Conservation (phyloP, 2,888 invertebrate genomes). For the Stramonita haemastoma region DNA sequence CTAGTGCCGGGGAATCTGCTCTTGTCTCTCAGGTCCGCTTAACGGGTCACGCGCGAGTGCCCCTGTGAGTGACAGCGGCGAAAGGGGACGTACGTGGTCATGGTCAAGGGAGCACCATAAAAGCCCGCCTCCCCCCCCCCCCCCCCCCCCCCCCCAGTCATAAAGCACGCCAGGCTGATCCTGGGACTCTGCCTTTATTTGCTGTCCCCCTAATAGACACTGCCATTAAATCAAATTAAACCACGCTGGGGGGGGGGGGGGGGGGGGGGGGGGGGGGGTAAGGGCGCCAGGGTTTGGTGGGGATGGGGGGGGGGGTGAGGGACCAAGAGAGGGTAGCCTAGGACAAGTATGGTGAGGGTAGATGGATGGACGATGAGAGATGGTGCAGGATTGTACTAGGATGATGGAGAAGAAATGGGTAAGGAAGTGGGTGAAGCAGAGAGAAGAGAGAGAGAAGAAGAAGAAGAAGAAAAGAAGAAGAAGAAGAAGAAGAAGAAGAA, state of each 20-base stretch:
- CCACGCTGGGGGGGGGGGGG: not conserved
- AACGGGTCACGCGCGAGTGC: not conserved
- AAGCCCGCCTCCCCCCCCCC: too few species aligned
- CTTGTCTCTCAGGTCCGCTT: too few species aligned
- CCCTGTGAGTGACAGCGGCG: not conserved
- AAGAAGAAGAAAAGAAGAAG: too few species aligned
- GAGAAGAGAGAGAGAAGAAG: too few species aligned
- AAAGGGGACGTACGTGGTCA: not conserved
- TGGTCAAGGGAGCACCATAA: conserved; percentile 3
- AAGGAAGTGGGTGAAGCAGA: too few species aligned
- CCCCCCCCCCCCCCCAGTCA: too few species aligned
- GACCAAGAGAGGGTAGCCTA: not conserved
- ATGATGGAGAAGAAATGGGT: too few species aligned
- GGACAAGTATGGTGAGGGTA: not conserved
- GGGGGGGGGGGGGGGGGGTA: not conserved
- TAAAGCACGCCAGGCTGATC: not conserved
- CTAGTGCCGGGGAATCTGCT: too few species aligned
- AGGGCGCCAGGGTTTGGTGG: not conserved
- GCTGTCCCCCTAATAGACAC: not conserved
- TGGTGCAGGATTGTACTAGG: too few species aligned
- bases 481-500: too few species aligned
- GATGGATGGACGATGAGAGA: not conserved
- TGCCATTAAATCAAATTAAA: not conserved
- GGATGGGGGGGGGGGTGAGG: not conserved
- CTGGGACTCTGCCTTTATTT: not conserved